Percentiles rank a stretch among this genome's conserved stretches.
Evolutionary conservation across 2,113 vertebrate species (phyloP).

Genomic region (Limnothrissa miodon): DNA sequence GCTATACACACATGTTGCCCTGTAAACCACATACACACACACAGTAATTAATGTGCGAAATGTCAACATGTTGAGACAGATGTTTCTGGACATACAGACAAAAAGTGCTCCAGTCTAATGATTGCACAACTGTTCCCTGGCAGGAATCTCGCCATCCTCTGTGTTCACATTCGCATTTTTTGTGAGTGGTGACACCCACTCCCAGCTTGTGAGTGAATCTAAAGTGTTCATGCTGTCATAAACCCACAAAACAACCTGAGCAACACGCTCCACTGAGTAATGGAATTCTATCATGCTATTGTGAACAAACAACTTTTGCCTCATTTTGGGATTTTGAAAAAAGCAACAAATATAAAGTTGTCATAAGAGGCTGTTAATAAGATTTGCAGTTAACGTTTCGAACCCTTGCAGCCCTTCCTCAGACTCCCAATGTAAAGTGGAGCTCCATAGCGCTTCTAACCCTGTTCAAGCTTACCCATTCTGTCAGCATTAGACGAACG

Average conservation of each 20-base stretch:
- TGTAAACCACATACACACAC: too few relatives aligned
- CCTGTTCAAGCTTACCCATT: too few relatives aligned
- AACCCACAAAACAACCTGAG: background rate
- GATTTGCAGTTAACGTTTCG: too few relatives aligned
- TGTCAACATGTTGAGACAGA: too few relatives aligned
- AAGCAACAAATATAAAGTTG: background rate
- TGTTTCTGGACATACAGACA: background rate
- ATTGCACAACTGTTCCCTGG: background rate
- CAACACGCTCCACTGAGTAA: background rate
- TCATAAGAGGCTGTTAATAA: background rate
- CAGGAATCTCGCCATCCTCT: background rate
- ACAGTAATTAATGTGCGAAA: too few relatives aligned
- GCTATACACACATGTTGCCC: too few relatives aligned
- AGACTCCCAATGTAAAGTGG: too few relatives aligned
- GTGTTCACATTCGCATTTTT: background rate
- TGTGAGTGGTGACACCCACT: background rate
- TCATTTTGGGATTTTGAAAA: background rate
- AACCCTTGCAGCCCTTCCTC: too few relatives aligned
- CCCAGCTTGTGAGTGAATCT: background rate
- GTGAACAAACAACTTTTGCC: background rate
- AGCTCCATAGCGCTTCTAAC: too few relatives aligned
- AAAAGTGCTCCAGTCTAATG: background rate
- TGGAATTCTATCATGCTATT: background rate
- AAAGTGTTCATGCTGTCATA: background rate
- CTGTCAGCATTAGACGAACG: too few relatives aligned